These are phyloP conservation scores for Acropora yongei DNA, from an alignment of 64 coral and sea anemone genomes.

Conservation along the genomic window DNA sequence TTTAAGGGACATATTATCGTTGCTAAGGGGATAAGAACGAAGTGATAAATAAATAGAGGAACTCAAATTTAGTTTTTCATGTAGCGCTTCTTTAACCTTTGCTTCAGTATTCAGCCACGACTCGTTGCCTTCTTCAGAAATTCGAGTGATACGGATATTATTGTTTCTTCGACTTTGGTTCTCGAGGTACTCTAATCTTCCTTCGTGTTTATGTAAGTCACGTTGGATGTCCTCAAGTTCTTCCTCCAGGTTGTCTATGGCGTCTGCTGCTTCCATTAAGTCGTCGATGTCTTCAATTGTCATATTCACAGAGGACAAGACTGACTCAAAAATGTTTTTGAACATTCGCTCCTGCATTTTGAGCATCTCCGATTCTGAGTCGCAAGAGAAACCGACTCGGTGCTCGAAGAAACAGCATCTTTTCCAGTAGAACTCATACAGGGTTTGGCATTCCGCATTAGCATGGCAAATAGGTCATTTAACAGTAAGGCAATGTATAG, in stretches of 20 bases:
- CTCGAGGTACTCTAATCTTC: neutral
- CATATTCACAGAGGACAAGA: neutral
- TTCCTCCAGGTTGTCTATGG: neutral
- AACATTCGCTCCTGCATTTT: neutral
- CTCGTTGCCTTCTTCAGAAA: slow-evolving; percentile 3
- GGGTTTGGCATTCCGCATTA: neutral
- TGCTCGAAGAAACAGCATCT: neutral
- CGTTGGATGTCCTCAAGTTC: slow-evolving; percentile 6
- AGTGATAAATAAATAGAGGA: slow-evolving; percentile 1
- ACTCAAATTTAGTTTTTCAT: slow-evolving; percentile 1
- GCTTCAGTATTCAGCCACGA: neutral
- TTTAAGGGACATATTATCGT: slow-evolving; percentile 6
- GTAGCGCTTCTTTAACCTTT: slow-evolving; percentile 4
- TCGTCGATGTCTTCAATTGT: slow-evolving; percentile 14
- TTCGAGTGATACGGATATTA: neutral
- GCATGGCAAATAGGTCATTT: neutral
- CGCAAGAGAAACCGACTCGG: neutral
- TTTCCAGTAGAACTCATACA: slow-evolving; percentile 1
- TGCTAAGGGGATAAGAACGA: neutral
- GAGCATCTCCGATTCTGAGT: neutral
- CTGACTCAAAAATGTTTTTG: slow-evolving; percentile 2
- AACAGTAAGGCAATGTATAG: slow-evolving; percentile 6
- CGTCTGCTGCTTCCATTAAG: neutral
- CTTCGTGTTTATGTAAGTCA: neutral
- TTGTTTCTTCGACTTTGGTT: slow-evolving; percentile 4